Conservation (phyloP, 2,888 invertebrate species). For the Cephalotes varians region DNA sequence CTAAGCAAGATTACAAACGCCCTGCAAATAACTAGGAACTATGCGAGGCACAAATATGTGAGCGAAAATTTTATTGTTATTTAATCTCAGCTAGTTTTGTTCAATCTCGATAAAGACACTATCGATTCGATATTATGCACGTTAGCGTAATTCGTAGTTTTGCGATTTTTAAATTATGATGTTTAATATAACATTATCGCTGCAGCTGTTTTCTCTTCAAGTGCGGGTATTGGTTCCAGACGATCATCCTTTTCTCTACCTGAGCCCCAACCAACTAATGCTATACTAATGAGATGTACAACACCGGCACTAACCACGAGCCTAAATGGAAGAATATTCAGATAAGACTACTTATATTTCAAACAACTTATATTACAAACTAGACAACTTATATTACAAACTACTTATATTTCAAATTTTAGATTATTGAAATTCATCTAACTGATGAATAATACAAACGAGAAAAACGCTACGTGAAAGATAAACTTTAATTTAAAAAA, state of each 20-base stretch:
- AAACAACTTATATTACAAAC: no score
- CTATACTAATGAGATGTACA: slow-evolving; percentile 91
- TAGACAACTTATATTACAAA: no score
- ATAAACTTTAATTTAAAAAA: background rate
- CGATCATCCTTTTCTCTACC: slow-evolving; percentile 88
- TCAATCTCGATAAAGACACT: slow-evolving; percentile 11
- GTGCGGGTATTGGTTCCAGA: slow-evolving; percentile 89
- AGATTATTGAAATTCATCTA: background rate
- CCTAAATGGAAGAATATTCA: slow-evolving; percentile 85
- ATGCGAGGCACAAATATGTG: slow-evolving; percentile 40
- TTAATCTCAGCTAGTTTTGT: slow-evolving; percentile 39
- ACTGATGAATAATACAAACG: background rate
- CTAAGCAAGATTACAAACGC: background rate
- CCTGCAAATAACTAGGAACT: slow-evolving; percentile 63
- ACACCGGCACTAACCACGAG: slow-evolving; percentile 91
- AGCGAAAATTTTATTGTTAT: slow-evolving; percentile 23
- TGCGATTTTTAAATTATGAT: background rate
- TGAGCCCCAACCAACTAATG: slow-evolving; percentile 91
- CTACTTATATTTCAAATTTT: slow-evolving; percentile 1
- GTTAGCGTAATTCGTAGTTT: background rate
- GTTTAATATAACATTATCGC: slow-evolving; percentile 93
- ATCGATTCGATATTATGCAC: background rate
- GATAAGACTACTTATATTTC: background rate
- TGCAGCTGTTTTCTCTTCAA: slow-evolving; percentile 93
- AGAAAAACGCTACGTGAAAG: background rate